Base-by-base conservation (phyloP, 2,113 vertebrate genomes). In the Rhea americana region DNA sequence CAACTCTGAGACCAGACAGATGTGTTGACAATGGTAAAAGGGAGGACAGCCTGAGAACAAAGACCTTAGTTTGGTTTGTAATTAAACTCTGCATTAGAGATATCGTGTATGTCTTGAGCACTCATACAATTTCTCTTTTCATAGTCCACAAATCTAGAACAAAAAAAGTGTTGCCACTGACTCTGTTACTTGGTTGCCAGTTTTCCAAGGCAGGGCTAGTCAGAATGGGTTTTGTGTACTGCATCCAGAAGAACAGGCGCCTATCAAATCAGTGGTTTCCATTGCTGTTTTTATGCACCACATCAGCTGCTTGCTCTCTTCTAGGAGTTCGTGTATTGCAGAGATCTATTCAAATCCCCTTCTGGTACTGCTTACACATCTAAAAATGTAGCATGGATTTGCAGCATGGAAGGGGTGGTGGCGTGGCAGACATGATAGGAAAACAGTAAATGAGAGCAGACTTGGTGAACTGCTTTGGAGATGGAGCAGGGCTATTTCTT, bases 111-210 rank as follows among this genome's bases (percentile, higher is more conserved):
- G 15, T 84, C 35, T 68, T 67, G 18, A 55, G 32, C 6, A 22
- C 17, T 47, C 25, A 4, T 68, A 13, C 66, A 39, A 68, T 78
- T 41, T 74, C n/a, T 55, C 22, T n/a, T 68, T 39, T 82, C 8
- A 5, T 16, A 26, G 25, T 35, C 39, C 75, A 5, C 87, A 80
- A 68, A 66, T 75, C 35, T 37, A 72, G 25, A 18, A 51, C 19
- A 0, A 0, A 68, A 73, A 39, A 32, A 45, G 5, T 37, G 24
- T 63, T 71, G 55, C 14, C 22, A 61, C 22, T 0, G 0, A 12
- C 75, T 87, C 55, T 45, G 0, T 76, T 65, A 48, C 89, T 74
- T 71, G 88, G 32, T 68, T 71, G 19, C 48, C 25, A 14, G 11
- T 77, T 71, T 59, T 81, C 9, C 25, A 72, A 4, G 61, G 13